These are phyloP conservation scores for Zoanthus sansibaricus DNA, from an alignment of 92 coral and sea anemone genomes.

Conservation along the genomic window DNA sequence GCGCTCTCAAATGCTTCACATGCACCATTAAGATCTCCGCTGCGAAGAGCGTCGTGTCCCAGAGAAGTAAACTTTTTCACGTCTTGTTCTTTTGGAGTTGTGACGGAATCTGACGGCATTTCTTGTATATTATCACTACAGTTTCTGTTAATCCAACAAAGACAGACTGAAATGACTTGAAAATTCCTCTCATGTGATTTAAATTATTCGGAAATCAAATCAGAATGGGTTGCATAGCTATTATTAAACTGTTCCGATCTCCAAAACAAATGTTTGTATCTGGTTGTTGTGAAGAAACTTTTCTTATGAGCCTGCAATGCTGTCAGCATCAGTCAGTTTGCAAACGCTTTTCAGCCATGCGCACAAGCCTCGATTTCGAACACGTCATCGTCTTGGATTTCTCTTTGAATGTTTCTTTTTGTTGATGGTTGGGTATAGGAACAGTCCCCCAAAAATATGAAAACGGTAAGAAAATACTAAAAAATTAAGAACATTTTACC, in stretches of 20 bases:
- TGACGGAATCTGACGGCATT: conserved; percentile 10
- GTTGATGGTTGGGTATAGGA: conserved; percentile 11
- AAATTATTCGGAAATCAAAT: background rate
- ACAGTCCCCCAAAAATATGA: conserved; percentile 45
- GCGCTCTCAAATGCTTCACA: conserved; percentile 88
- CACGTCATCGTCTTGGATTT: conserved; percentile 72
- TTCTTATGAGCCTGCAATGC: conserved; percentile 1
- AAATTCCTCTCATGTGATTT: background rate
- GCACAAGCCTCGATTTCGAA: conserved; percentile 74
- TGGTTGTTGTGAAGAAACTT: background rate
- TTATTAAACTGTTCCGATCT: background rate
- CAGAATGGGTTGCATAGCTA: background rate
- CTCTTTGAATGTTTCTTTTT: conserved; percentile 36
- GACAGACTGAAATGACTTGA: background rate
- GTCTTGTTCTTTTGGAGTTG: conserved; percentile 46
- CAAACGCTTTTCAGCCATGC: conserved; percentile 64
- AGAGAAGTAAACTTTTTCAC: conserved; percentile 81
- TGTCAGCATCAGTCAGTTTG: conserved; percentile 39
- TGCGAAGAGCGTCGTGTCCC: conserved; percentile 84
- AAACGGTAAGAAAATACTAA: conserved; percentile 54
- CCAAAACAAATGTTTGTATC: conserved; percentile 13
- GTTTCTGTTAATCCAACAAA: background rate
- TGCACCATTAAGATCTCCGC: conserved; percentile 82
- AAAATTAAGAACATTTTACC: background rate
- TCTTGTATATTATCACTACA: background rate